These are phyloP conservation scores for Pterobdella sp. DNA, from an alignment of 2,888 invertebrate species.

Conservation along the genomic window DNA sequence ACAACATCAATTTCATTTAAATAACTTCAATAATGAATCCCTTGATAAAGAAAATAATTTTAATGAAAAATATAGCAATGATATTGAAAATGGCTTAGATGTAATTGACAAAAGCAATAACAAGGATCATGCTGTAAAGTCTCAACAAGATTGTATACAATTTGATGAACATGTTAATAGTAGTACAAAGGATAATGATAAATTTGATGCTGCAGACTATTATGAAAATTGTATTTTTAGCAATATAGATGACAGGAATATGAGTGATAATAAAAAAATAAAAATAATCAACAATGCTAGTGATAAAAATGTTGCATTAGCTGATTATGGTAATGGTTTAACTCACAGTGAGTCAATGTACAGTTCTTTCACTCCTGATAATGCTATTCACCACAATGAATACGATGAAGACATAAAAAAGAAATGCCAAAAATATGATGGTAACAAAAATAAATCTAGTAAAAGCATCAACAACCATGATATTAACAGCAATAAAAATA, in stretches of 20 bases:
- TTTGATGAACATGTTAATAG: not conserved
- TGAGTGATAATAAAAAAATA: no score
- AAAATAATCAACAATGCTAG: no score
- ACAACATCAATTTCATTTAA: not conserved
- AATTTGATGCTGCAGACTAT: not conserved
- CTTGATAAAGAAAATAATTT: not conserved
- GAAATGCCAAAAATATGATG: not conserved
- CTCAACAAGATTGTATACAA: no score
- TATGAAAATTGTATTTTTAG: no score
- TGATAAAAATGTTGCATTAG: no score
- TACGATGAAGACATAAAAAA: not conserved
- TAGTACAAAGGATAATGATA: not conserved
- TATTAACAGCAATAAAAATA: slow-evolving; percentile 10
- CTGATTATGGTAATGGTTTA: no score
- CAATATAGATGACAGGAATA: no score
- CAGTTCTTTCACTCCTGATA: no score
- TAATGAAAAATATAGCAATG: not conserved
- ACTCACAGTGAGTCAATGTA: no score
- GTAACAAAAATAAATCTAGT: not conserved
- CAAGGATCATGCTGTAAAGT: no score
- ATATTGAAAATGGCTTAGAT: not conserved
- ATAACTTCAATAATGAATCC: slow-evolving; percentile 1
- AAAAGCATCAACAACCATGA: not conserved
- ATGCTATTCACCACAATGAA: no score
- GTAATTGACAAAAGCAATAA: not conserved